Evolutionary conservation across 2,113 vertebrate species (phyloP), one percentile per base, ranked within the genome.

Genomic region (Chrysochloris asiatica): DNA sequence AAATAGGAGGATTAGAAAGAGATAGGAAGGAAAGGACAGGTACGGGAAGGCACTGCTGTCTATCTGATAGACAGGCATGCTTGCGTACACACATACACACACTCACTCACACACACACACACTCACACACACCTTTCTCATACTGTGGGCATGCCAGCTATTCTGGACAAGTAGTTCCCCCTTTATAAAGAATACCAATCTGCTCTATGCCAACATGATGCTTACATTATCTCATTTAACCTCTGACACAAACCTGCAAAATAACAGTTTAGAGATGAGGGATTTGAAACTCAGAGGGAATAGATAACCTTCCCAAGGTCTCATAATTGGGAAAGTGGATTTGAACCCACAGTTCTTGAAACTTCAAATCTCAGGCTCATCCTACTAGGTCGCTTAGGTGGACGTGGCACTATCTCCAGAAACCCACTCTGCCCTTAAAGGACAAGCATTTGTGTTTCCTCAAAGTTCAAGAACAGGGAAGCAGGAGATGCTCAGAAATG

Each of bases 41-140:
- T 71, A 93, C 86, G 90, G 94, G 65, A 94, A 92, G 80, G 83
- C 41, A 90, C 90, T 78, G 59, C 48, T 91, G 65, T 93, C 80
- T 83, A 86, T 30, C 28, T 22, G 52, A 83, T 79, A 91, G 63
- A 65, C 83, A 92, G n/a, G 4, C 61, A 24, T 56, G 24, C 8
- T 0, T 50, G 11, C n/a, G 14, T 52, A 10, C 30, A 24, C 75
- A 26, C 3, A 3, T 69, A 72, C 26, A 71, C 76, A 65, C 52
- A 26, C 83, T 2, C 52, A 96, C 91, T 87, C 47, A 89, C 52
- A 65, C 88, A 56, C 84, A 79, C n/a, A 77, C 89, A 94, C 63
- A 36, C 33, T 19, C n/a, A 19, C n/a, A 36, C 63, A 36, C n/a
- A 21, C 65, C 16, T 17, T 69, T 10, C n/a, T 69, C 65, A 17